Evolutionary conservation across 2,113 vertebrate genomes (phyloP).

Genomic region (Bagarius yarrelli): DNA sequence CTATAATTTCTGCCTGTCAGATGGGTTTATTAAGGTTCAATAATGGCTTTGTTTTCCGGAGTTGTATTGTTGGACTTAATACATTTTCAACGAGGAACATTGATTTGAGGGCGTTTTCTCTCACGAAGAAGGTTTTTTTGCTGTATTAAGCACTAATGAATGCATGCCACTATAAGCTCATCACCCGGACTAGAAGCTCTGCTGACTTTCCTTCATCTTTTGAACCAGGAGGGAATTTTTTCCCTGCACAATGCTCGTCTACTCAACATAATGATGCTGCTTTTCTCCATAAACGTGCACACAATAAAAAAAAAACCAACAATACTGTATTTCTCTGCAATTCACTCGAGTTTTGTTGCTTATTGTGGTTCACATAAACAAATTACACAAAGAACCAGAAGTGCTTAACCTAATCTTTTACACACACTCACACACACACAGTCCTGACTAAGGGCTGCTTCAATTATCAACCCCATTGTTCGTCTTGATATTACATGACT

Average conservation of each 20-base stretch:
- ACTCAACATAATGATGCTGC: conserved; percentile 12
- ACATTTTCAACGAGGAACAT: conserved; percentile 38
- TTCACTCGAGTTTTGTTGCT: not conserved
- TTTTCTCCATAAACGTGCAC: not conserved
- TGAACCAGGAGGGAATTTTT: conserved; percentile 10
- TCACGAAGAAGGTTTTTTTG: conserved; percentile 27
- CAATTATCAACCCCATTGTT: conserved; percentile 46
- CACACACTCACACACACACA: conserved; percentile 15
- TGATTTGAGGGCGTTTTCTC: conserved; percentile 20
- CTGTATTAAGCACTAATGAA: conserved; percentile 46
- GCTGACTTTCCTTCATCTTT: conserved; percentile 2
- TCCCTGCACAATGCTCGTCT: conserved; percentile 24
- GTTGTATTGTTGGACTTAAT: conserved; percentile 43
- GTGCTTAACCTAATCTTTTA: not conserved
- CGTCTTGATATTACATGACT: conserved; percentile 22
- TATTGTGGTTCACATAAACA: not conserved
- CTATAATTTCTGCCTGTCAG: not conserved
- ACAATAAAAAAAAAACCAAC: not conserved
- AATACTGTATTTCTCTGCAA: not conserved
- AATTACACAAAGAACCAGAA: not conserved
- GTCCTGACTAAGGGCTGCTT: conserved; percentile 19
- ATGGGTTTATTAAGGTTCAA: not conserved
- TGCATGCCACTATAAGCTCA: conserved; percentile 38
- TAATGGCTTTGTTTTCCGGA: conserved; percentile 30
- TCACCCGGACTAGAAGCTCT: conserved; percentile 10